phyloP scores from a whole-genome alignment of 2,888 invertebrate species.

The Amphiduros pacificus region DNA sequence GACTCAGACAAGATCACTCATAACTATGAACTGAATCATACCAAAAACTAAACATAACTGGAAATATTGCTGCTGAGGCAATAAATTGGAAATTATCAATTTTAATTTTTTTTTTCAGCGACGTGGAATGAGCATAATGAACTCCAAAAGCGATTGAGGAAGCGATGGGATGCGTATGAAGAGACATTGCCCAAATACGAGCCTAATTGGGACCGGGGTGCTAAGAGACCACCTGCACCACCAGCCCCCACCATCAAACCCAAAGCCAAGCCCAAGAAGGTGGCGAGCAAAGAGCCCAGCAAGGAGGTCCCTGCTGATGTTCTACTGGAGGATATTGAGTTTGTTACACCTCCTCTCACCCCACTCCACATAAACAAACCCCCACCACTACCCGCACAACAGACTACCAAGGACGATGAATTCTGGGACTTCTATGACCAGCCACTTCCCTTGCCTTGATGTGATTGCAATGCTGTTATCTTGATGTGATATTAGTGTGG shows the following conservation, averaged over 20 bases:
- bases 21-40: too few species aligned
- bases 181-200: neutral
- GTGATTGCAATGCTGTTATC: too few species aligned
- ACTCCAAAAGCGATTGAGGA: neutral
- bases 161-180: slow-evolving; percentile 14
- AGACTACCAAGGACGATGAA: slow-evolving; percentile 5
- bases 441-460: slow-evolving; percentile 12
- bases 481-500: too few species aligned
- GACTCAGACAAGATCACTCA: too few species aligned
- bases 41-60: too few species aligned
- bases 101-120: slow-evolving; percentile 13
- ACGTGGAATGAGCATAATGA: slow-evolving; percentile 13
- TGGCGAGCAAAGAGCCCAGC: neutral
- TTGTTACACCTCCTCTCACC: slow-evolving; percentile 15
- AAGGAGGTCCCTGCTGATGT: neutral
- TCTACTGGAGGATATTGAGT: slow-evolving; percentile 18
- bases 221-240: slow-evolving; percentile 13
- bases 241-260: slow-evolving; percentile 9
- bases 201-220: slow-evolving; percentile 17
- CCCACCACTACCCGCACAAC: neutral
- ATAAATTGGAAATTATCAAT: too few species aligned
- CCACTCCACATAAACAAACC: neutral
- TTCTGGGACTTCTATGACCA: slow-evolving; percentile 21
- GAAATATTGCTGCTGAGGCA: too few species aligned
- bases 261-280: neutral